These are phyloP conservation scores for Thomomys bottae DNA, from an alignment of 2,113 vertebrate species.

Conservation along the genomic window DNA sequence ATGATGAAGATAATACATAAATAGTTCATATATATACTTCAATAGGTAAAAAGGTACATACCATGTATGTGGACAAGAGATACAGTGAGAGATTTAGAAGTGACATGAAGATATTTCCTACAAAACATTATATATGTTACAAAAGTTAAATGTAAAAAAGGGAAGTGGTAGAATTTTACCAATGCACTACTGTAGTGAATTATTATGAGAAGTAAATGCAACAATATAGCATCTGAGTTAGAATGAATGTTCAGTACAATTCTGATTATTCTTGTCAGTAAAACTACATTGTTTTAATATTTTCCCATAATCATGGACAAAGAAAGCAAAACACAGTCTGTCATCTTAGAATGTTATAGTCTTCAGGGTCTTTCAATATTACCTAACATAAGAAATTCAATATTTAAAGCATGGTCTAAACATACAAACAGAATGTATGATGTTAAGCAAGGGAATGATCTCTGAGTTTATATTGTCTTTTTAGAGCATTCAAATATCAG, in stretches of 20 bases:
- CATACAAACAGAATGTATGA: background rate
- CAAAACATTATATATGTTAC: background rate
- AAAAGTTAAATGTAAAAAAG: background rate
- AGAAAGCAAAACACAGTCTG: background rate
- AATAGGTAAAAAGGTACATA: no score
- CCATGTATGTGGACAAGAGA: background rate
- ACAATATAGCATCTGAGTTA: background rate
- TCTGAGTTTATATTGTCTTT: background rate
- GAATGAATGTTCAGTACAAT: background rate
- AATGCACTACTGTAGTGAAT: fast-evolving
- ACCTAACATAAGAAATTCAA: background rate
- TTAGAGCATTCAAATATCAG: background rate
- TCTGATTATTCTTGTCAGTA: background rate
- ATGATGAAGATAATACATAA: no score
- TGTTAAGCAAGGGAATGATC: background rate
- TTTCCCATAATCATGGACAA: background rate
- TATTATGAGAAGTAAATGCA: background rate
- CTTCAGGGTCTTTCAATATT: background rate
- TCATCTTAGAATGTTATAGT: background rate
- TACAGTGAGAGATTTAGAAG: background rate
- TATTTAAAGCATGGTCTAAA: background rate
- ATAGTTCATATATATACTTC: background rate
- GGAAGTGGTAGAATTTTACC: fast-evolving
- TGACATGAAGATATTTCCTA: background rate
- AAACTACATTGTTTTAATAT: background rate